phyloP scores from a whole-genome alignment of 2,888 invertebrate genomes.

The Hipparchia sbordonii region DNA sequence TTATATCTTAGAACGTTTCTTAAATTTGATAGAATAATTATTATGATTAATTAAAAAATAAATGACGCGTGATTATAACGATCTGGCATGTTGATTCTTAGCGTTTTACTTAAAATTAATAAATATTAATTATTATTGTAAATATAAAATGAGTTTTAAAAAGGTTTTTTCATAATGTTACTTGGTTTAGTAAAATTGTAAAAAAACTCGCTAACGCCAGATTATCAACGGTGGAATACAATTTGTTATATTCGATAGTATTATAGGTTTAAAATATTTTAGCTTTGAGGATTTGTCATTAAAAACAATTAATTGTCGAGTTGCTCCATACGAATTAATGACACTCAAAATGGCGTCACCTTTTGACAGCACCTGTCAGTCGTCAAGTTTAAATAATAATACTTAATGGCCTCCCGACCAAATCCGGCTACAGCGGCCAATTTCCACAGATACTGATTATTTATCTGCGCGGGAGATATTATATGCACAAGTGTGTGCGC shows the following conservation, averaged over 20 bases:
- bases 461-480: no score
- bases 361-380: neutral
- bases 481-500: no score
- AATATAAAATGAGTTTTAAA: conserved; percentile 31
- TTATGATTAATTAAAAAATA: neutral
- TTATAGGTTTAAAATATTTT: conserved; percentile 36
- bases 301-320: neutral
- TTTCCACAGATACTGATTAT: no score
- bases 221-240: conserved; percentile 15
- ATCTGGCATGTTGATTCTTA: conserved; percentile 31
- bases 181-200: conserved; percentile 27
- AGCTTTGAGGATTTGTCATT: conserved; percentile 21
- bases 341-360: neutral
- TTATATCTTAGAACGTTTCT: conserved; percentile 28
- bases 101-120: conserved; percentile 28
- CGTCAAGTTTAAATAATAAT: no score
- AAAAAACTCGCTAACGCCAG: conserved; percentile 12
- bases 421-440: no score
- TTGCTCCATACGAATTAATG: neutral
- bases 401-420: no score
- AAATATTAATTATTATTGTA: conserved; percentile 28
- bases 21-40: conserved; percentile 31
- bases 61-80: conserved; percentile 22
- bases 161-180: conserved; percentile 29
- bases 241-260: conserved; percentile 36